These are phyloP conservation scores for Anguilla pacifica DNA, from an alignment of 2,797 vertebrate species.

Conservation along the genomic window DNA sequence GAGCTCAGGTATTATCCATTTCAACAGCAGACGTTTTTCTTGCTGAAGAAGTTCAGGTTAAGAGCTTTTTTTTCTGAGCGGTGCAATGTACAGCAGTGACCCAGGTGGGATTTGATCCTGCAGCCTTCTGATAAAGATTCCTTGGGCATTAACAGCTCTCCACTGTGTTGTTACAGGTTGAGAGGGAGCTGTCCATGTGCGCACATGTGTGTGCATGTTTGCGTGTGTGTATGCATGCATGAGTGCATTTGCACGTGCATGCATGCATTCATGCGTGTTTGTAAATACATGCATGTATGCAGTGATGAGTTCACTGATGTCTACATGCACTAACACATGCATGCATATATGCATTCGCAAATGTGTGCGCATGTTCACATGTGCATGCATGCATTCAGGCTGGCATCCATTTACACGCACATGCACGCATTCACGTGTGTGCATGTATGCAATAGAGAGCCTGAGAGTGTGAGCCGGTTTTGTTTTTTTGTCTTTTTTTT, in stretches of 20 bases:
- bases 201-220: background rate
- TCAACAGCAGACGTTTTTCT: background rate
- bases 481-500: too few relatives aligned
- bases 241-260: background rate
- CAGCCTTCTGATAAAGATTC: background rate
- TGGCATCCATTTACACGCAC: background rate
- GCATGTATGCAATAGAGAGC: background rate
- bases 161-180: background rate
- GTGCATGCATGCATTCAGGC: background rate
- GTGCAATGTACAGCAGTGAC: background rate
- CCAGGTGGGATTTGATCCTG: background rate
- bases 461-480: background rate
- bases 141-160: background rate
- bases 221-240: background rate
- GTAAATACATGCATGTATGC: background rate
- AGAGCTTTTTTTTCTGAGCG: background rate
- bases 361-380: background rate
- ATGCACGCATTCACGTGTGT: background rate
- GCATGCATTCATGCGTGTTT: background rate
- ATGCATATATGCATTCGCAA: background rate
- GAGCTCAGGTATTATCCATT: background rate
- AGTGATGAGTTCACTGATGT: background rate
- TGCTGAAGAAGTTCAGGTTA: background rate
- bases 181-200: background rate
- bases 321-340: background rate